Percentiles rank a stretch among this genome's conserved stretches.
Conservation (phyloP, 2,113 vertebrate genomes). For the Tychaedon coryphoeus region DNA sequence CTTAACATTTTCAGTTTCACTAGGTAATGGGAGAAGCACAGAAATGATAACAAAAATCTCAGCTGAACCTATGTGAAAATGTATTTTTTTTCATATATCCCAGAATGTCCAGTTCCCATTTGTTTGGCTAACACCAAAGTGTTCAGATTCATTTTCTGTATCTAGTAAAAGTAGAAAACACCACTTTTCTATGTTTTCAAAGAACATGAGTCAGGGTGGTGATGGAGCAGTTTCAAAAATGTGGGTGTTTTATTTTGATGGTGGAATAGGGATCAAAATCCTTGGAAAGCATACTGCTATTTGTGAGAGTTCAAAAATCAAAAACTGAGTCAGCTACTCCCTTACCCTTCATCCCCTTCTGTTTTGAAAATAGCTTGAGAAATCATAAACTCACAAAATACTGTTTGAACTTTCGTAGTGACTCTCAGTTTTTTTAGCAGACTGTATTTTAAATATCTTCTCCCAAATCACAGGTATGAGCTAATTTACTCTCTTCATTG, state of each 20-base stretch:
- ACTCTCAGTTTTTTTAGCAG: background rate
- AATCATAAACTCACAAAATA: background rate
- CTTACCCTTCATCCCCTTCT: background rate
- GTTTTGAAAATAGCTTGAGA: background rate
- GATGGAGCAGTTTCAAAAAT: background rate
- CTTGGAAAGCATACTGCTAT: background rate
- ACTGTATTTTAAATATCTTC: background rate
- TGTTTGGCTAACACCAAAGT: background rate
- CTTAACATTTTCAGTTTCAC: background rate
- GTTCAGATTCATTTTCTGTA: background rate
- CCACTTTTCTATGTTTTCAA: background rate
- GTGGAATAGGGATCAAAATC: background rate
- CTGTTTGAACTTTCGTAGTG: background rate
- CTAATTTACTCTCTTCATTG: background rate
- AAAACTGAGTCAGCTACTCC: background rate
- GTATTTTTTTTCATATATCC: rapidly evolving
- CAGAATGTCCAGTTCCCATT: background rate
- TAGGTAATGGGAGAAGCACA: background rate
- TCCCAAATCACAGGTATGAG: background rate
- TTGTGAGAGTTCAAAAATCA: background rate
- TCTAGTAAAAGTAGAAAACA: background rate
- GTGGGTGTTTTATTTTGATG: background rate
- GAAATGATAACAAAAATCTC: background rate
- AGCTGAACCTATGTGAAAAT: background rate
- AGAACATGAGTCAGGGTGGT: background rate